phyloP scores from a whole-genome alignment of 2,888 invertebrate species.

The Pyrochroa serraticornis region DNA sequence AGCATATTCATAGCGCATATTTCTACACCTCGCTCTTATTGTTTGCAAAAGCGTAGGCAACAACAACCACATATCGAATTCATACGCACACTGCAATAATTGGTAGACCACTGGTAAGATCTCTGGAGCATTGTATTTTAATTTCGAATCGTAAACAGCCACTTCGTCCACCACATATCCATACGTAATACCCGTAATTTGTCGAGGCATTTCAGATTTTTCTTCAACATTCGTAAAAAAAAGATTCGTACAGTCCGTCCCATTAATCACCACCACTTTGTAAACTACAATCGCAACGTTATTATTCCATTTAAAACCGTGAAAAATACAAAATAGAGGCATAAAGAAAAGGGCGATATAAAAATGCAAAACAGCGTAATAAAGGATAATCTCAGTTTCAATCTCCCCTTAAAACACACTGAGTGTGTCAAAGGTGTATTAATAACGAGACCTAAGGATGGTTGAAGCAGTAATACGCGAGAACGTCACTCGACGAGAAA shows the following conservation, averaged over 20 bases:
- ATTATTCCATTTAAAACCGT: conserved; percentile 38
- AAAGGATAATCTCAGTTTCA: conserved; percentile 49
- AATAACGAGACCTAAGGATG: conserved; percentile 42
- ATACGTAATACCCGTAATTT: conserved; percentile 27
- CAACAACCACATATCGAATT: conserved; percentile 18
- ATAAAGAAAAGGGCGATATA: conserved; percentile 44
- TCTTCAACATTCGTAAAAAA: too few species aligned
- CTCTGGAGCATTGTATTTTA: conserved; percentile 28
- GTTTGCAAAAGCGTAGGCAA: conserved; percentile 37
- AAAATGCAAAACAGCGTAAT: conserved; percentile 55
- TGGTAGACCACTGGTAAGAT: conserved; percentile 28
- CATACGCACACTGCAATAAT: conserved; percentile 20
- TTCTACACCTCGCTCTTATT: conserved; percentile 38
- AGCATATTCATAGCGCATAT: conserved; percentile 38
- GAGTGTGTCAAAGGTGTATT: conserved; percentile 54
- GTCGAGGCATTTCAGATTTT: background rate
- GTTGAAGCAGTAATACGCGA: conserved; percentile 33
- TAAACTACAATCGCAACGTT: conserved; percentile 2
- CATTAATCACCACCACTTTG: too few species aligned
- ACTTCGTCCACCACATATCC: conserved; percentile 24
- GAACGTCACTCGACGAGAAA: conserved; percentile 33
- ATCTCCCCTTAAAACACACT: conserved; percentile 51
- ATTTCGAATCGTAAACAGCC: conserved; percentile 29
- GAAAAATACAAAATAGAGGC: conserved; percentile 35
- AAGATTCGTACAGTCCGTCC: too few species aligned